Evolutionary conservation across 2,797 vertebrate species (phyloP).

Genomic region (Halcyon badia): DNA sequence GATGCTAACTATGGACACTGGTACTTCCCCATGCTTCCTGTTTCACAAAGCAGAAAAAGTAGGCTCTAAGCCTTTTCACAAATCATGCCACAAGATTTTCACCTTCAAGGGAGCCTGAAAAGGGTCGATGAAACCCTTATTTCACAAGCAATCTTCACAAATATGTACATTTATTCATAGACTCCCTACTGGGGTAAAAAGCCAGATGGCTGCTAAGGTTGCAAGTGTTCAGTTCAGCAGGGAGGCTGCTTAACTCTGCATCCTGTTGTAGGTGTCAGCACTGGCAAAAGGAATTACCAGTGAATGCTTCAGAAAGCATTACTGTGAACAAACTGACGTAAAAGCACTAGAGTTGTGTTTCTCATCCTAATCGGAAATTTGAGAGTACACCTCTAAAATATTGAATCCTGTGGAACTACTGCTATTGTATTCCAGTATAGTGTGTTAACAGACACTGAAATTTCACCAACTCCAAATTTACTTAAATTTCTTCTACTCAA

Average conservation of each 20-base stretch:
- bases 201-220: slow-evolving; percentile 42
- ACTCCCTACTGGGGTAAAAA: slow-evolving; percentile 56
- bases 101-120: neutral
- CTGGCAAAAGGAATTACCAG: slow-evolving; percentile 51
- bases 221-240: slow-evolving; percentile 60
- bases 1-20: neutral
- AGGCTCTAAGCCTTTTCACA: neutral
- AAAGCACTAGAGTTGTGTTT: neutral
- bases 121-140: neutral
- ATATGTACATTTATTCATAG: slow-evolving; percentile 62
- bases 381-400: neutral
- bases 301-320: slow-evolving; percentile 18
- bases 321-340: neutral
- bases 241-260: slow-evolving; percentile 48
- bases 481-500: neutral
- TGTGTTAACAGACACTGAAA: neutral
- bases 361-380: slow-evolving; percentile 6
- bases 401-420: neutral
- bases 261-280: slow-evolving; percentile 40
- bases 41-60: neutral
- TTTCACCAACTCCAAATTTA: neutral
- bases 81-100: slow-evolving; percentile 4
- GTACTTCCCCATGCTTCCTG: neutral
- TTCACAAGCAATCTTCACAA: slow-evolving; percentile 32
- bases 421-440: neutral